These are phyloP conservation scores for Propithecus perrieri DNA, from an alignment of 2,797 vertebrate species.

Conservation along the genomic window DNA sequence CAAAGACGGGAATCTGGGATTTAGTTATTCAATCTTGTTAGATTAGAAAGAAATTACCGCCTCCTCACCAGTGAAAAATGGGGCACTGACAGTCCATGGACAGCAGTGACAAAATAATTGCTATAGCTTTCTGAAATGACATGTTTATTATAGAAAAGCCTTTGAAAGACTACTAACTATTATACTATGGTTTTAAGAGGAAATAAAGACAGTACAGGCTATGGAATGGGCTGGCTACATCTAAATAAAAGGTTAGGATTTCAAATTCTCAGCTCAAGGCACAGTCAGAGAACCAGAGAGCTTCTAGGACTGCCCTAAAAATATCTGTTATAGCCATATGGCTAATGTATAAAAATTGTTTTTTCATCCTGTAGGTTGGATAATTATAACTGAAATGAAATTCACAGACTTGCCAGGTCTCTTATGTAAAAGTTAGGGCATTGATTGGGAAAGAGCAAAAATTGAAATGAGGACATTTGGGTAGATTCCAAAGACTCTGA, in stretches of 20 bases:
- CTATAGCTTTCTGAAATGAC: slow-evolving; percentile 23
- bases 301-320: slow-evolving; percentile 67
- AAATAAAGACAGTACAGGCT: background rate
- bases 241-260: slow-evolving; percentile 57
- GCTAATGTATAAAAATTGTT: slow-evolving; percentile 53
- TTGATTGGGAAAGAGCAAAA: slow-evolving; percentile 59
- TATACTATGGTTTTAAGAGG: background rate
- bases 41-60: slow-evolving; percentile 1
- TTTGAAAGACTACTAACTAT: background rate
- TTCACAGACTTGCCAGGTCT: slow-evolving; percentile 61
- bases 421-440: slow-evolving; percentile 66
- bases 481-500: slow-evolving; percentile 31
- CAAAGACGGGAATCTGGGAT: slow-evolving; percentile 12
- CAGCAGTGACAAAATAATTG: background rate
- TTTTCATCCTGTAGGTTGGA: slow-evolving; percentile 62
- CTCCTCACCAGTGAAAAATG: background rate
- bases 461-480: slow-evolving; percentile 60
- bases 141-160: slow-evolving; percentile 23
- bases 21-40: slow-evolving; percentile 33
- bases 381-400: slow-evolving; percentile 72
- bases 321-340: slow-evolving; percentile 64
- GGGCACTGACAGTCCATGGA: background rate
- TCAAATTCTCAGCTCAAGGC: slow-evolving; percentile 39
- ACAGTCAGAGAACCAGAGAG: slow-evolving; percentile 17
- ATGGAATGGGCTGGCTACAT: background rate